Base-by-base conservation (phyloP, 1,140 invertebrate genomes). In the Heliconius congener region DNA sequence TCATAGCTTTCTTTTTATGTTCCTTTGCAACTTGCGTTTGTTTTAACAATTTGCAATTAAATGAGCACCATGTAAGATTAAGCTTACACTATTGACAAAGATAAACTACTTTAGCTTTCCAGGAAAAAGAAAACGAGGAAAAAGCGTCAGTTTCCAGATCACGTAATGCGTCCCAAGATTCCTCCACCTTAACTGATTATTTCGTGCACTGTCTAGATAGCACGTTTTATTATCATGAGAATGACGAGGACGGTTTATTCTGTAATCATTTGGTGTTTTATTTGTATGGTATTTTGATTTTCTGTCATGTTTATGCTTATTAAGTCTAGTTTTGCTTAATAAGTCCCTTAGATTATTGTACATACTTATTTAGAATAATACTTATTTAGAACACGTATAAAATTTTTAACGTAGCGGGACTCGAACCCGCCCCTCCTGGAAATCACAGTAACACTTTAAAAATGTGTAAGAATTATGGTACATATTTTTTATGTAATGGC, bases 111-210 rank as follows among this genome's bases (percentile, higher is more conserved):
- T 57, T 57, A 57, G 55, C 16, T 46, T 37, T 3, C 19, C 60
- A 66, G 27, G 27, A 66, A 30, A 66, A 66, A 66, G 23, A 66
- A 13, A 27, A 60, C n/a, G 11, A 66, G 60, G 60, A 66, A 66
- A 66, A 66, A 39, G 23, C 37, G 39, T 72, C 76, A 81, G 74
- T 81, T 81, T 79, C 23, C 86, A 9, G 81, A 83, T 87, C 87
- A 89, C 87, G 87, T 89, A 74, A 66, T n/a, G 46, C 81, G 78
- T 82, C 46, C 71, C 77, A 75, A 60, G 82, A 74, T 78, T 82
- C 84, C 39, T 82, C 84, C 39, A 72, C 81, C 79, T 70, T 74
- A 77, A 82, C 78, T 82, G 81, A 82, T 80, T 82, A 80, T 82
- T 74, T 75, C 72, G 76, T 72, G 80, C 73, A 76, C 34, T 79